Percentiles rank a stretch among this genome's conserved stretches.
Evolutionary conservation across 2,797 vertebrate species (phyloP).

Genomic region (Cynopterus sphinx): DNA sequence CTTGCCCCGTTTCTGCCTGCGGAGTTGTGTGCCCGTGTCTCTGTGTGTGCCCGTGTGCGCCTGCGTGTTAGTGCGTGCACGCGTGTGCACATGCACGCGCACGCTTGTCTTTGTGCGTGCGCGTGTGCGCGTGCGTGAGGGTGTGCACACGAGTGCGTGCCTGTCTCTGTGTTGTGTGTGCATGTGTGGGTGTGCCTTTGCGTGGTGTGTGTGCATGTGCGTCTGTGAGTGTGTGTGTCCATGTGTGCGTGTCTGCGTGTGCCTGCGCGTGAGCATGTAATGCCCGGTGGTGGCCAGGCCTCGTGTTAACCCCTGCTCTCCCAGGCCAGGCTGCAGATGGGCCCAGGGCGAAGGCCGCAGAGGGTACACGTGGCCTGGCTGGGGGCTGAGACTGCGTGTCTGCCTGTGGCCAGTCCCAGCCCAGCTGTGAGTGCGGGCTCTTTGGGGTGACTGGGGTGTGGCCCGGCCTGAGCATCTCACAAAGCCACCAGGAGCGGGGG

Average conservation of each 20-base stretch:
- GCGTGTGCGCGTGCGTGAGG: too few species aligned
- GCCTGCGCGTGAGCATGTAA: conserved; percentile 26
- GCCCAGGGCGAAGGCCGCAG: rapidly evolving
- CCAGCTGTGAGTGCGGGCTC: too few species aligned
- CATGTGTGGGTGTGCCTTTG: too few species aligned
- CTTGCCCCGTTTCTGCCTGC: conserved; percentile 15
- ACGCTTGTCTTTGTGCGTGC: rapidly evolving
- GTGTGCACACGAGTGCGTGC: too few species aligned
- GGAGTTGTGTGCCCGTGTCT: not conserved
- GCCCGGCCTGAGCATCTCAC: not conserved
- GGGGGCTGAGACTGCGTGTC: rapidly evolving
- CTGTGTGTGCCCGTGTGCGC: not conserved
- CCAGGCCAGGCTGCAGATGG: not conserved
- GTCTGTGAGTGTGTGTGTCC: too few species aligned
- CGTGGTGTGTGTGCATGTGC: too few species aligned
- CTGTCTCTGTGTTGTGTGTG: too few species aligned
- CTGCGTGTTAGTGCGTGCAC: too few species aligned
- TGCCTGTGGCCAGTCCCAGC: not conserved
- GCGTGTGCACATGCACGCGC: not conserved
- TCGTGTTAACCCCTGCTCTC: conserved; percentile 23
- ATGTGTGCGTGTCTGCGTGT: not conserved
- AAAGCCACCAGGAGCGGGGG: rapidly evolving
- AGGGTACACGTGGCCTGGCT: too few species aligned
- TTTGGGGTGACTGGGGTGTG: too few species aligned
- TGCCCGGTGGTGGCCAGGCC: not conserved